Conservation (phyloP, 1,140 invertebrate genomes). For the Prorops nasuta region DNA sequence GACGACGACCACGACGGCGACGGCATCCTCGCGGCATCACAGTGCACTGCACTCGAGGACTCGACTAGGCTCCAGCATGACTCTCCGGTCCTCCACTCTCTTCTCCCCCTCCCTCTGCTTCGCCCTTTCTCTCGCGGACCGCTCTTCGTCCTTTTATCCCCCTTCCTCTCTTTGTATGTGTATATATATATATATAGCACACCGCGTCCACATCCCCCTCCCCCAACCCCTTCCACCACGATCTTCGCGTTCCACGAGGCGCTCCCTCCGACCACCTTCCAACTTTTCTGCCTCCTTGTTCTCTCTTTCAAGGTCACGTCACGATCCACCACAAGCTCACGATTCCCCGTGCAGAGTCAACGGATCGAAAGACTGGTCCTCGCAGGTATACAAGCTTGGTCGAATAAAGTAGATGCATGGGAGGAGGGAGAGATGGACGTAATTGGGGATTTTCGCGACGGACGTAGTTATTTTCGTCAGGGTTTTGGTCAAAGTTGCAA, state of each 20-base stretch:
- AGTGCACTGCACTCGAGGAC: slow-evolving; percentile 20
- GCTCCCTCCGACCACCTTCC: neutral
- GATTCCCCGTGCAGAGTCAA: too few species aligned
- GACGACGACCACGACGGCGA: slow-evolving; percentile 9
- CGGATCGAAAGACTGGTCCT: too few species aligned
- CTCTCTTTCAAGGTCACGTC: neutral
- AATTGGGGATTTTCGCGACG: too few species aligned
- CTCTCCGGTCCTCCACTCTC: slow-evolving; percentile 4
- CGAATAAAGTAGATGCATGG: too few species aligned
- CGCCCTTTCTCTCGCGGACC: neutral
- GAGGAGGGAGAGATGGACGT: too few species aligned
- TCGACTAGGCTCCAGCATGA: slow-evolving; percentile 14
- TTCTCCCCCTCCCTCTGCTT: neutral
- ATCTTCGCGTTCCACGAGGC: neutral
- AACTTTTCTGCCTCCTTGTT: neutral
- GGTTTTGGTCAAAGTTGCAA: too few species aligned
- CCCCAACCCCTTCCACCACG: neutral
- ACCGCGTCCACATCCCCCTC: neutral
- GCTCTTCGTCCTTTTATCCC: neutral
- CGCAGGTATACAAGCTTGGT: too few species aligned
- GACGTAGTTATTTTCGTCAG: too few species aligned
- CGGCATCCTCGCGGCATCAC: slow-evolving; percentile 28
- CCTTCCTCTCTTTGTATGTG: neutral
- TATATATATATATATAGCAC: too few species aligned
- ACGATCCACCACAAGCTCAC: too few species aligned